phyloP scores from a whole-genome alignment of 2,113 vertebrate species.

The Xiphophorus maculatus region DNA sequence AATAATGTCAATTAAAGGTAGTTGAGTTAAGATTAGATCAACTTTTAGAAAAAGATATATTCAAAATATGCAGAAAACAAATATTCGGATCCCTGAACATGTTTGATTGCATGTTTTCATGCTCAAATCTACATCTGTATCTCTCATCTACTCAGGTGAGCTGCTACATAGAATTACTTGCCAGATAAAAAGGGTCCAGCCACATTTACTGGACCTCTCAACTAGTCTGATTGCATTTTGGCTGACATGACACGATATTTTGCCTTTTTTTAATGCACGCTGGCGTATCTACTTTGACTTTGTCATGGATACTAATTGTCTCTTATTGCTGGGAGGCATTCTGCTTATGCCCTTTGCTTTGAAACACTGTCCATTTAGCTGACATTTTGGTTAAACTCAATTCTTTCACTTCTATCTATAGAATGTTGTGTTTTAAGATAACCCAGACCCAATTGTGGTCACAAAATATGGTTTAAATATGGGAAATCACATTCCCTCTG shows the following conservation, averaged over 20 bases:
- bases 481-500: not conserved
- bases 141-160: slow-evolving; percentile 8
- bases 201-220: slow-evolving; percentile 53
- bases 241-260: slow-evolving; percentile 56
- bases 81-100: not conserved
- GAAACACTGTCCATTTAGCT: slow-evolving; percentile 32
- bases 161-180: slow-evolving; percentile 14
- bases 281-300: slow-evolving; percentile 47
- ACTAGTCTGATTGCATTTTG: slow-evolving; percentile 41
- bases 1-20: no score
- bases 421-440: slow-evolving; percentile 22
- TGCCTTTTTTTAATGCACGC: slow-evolving; percentile 56
- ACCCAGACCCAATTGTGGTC: slow-evolving; percentile 12
- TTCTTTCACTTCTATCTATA: slow-evolving; percentile 16
- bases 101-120: not conserved
- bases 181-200: slow-evolving; percentile 30
- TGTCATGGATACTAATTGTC: slow-evolving; percentile 37
- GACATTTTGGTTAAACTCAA: slow-evolving; percentile 8
- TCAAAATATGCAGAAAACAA: not conserved
- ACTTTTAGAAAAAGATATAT: not conserved
- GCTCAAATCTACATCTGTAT: not conserved
- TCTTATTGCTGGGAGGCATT: slow-evolving; percentile 45
- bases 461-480: slow-evolving; percentile 25
- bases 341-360: slow-evolving; percentile 41
- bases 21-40: not conserved